Conservation (phyloP, 2,888 invertebrate genomes). For the Eilema depressum region DNA sequence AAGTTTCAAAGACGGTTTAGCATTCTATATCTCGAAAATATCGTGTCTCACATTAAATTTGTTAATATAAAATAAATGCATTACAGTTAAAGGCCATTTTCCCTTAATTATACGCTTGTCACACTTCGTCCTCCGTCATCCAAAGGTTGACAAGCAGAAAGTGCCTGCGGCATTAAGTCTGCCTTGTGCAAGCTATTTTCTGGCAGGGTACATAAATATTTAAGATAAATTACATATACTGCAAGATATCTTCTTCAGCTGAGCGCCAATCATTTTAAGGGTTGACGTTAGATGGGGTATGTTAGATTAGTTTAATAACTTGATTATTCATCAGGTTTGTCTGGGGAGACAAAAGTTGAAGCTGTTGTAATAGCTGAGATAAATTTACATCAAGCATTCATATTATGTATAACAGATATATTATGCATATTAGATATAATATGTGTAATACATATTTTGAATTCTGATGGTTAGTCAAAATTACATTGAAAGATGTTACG, state of each 20-base stretch:
- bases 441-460: not conserved
- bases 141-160: slow-evolving; percentile 5
- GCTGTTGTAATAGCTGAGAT: not conserved
- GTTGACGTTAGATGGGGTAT: slow-evolving; percentile 22
- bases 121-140: not conserved
- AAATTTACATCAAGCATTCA: not conserved
- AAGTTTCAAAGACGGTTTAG: not conserved
- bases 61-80: not conserved
- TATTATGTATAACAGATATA: not conserved
- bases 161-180: not conserved
- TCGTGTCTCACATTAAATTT: too few relatives aligned
- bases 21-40: not conserved
- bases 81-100: not conserved
- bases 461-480: not conserved
- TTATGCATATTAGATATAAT: too few relatives aligned
- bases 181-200: slow-evolving; percentile 1
- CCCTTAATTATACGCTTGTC: not conserved
- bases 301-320: slow-evolving; percentile 31
- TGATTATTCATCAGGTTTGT: not conserved
- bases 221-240: not conserved
- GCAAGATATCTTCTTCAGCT: slow-evolving; percentile 2
- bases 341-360: slow-evolving; percentile 6
- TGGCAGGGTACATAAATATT: slow-evolving; percentile 9
- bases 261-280: slow-evolving; percentile 15
- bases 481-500: not conserved